Evolutionary conservation across 1,140 invertebrate species (phyloP).

Genomic region (Calephelis nemesis): DNA sequence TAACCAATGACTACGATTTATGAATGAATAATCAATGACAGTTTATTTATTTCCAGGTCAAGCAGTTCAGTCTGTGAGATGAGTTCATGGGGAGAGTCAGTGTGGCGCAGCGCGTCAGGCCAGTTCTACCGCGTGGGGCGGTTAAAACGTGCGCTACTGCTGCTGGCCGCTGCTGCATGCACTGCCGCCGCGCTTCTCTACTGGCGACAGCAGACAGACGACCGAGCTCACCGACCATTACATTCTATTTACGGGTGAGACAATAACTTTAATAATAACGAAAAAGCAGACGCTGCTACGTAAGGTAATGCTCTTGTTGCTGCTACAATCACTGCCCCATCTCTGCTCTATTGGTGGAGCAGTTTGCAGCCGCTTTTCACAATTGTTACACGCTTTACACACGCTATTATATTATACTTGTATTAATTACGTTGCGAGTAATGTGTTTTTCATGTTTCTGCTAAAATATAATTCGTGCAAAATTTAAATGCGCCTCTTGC

Average conservation of each 20-base stretch:
- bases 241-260: conserved; percentile 57
- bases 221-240: conserved; percentile 47
- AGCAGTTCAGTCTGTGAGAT: conserved; percentile 30
- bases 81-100: conserved; percentile 58
- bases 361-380: too few species aligned
- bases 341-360: too few species aligned
- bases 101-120: conserved; percentile 43
- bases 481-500: too few species aligned
- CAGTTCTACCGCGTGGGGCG: conserved; percentile 57
- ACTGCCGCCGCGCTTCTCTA: conserved; percentile 65
- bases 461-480: too few species aligned
- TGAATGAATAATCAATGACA: too few species aligned
- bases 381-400: too few species aligned
- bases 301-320: too few species aligned
- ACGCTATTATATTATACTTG: too few species aligned
- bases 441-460: too few species aligned
- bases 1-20: background rate
- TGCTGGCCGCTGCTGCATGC: conserved; percentile 59
- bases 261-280: background rate
- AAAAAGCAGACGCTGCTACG: too few species aligned
- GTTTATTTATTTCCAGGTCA: conserved; percentile 25
- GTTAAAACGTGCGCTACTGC: conserved; percentile 55
- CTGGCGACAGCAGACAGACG: conserved; percentile 66
- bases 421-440: too few species aligned
- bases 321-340: too few species aligned